A percentile compares a stretch with the other conserved stretches of the same genome.
Evolutionary conservation across 2,888 invertebrate species (phyloP).

Genomic region (Trachelus troglodyta): DNA sequence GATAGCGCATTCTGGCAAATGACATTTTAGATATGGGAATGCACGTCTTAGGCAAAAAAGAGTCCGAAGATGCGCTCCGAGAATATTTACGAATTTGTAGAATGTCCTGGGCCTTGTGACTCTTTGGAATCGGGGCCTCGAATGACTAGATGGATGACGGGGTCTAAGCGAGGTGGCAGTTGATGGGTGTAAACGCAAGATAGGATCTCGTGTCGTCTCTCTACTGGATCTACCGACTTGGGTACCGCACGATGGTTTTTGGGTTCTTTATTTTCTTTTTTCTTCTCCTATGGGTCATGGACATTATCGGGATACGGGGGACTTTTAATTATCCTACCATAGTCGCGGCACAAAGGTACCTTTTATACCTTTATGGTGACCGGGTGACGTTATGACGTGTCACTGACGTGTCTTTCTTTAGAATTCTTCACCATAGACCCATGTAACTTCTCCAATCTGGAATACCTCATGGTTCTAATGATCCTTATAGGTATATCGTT

Average conservation of each 20-base stretch:
- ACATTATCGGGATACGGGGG: slow-evolving; percentile 10
- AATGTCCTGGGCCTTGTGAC: slow-evolving; percentile 1
- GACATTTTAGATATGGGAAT: neutral
- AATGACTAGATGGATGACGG: slow-evolving; percentile 40
- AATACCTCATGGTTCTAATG: neutral
- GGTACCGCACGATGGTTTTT: slow-evolving; percentile 18
- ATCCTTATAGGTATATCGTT: neutral
- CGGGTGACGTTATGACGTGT: slow-evolving; percentile 36
- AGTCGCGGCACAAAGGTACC: slow-evolving; percentile 48
- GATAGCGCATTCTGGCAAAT: neutral
- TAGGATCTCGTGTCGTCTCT: slow-evolving; percentile 52
- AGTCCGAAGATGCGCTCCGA: neutral
- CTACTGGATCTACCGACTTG: slow-evolving; percentile 40
- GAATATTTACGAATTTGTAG: slow-evolving; percentile 24
- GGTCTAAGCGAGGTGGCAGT: slow-evolving; percentile 52
- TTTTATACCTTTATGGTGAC: slow-evolving; percentile 9
- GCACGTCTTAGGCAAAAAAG: neutral
- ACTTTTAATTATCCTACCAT: slow-evolving; percentile 56
- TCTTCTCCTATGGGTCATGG: neutral
- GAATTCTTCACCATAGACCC: slow-evolving; percentile 3
- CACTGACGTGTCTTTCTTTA: slow-evolving; percentile 32
- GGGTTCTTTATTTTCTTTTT: slow-evolving; percentile 7
- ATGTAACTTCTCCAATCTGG: slow-evolving; percentile 2
- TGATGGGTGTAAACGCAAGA: slow-evolving; percentile 63
- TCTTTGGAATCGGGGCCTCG: slow-evolving; percentile 7